These are phyloP conservation scores for Napeogenes sylphis DNA, from an alignment of 2,888 invertebrate genomes.

Conservation along the genomic window DNA sequence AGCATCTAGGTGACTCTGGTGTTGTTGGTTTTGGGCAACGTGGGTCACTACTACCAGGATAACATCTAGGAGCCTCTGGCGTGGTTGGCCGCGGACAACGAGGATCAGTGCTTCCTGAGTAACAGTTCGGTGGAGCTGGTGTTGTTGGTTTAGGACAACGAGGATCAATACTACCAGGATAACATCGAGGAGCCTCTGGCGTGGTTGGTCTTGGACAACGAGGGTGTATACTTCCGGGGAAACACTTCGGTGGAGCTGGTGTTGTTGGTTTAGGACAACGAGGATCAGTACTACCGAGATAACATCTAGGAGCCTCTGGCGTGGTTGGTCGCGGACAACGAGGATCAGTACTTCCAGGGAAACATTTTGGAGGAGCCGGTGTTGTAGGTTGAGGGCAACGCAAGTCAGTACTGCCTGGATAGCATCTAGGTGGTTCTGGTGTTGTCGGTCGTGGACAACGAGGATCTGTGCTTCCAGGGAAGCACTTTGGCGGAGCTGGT, in stretches of 20 bases:
- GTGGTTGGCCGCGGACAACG: constrained; percentile 47
- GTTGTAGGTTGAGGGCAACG: constrained; percentile 37
- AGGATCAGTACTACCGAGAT: constrained; percentile 36
- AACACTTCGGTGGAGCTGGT: constrained; percentile 37
- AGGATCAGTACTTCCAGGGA: constrained; percentile 42
- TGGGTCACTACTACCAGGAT: constrained; percentile 40
- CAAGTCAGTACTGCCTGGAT: constrained; percentile 35
- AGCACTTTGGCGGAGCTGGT: constrained; percentile 35
- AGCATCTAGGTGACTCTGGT: constrained; percentile 34
- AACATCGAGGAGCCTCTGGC: constrained; percentile 39
- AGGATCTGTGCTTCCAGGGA: constrained; percentile 32
- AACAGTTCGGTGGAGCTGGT: constrained; percentile 29
- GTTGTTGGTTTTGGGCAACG: constrained; percentile 45
- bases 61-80: constrained; percentile 35
- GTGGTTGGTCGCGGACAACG: constrained; percentile 45
- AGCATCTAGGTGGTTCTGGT: constrained; percentile 36
- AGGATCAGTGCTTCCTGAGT: constrained; percentile 51
- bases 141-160: constrained; percentile 42
- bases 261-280: constrained; percentile 44
- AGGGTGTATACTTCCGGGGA: constrained; percentile 39
- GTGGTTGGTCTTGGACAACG: constrained; percentile 46
- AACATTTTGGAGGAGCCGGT: constrained; percentile 36
- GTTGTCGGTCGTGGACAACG: constrained; percentile 39
- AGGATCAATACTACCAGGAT: constrained; percentile 39
- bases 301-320: constrained; percentile 39